A percentile compares a stretch with the other conserved stretches of the same genome.
Evolutionary conservation across 1,140 invertebrate species (phyloP).

Genomic region (Ephestia elutella): DNA sequence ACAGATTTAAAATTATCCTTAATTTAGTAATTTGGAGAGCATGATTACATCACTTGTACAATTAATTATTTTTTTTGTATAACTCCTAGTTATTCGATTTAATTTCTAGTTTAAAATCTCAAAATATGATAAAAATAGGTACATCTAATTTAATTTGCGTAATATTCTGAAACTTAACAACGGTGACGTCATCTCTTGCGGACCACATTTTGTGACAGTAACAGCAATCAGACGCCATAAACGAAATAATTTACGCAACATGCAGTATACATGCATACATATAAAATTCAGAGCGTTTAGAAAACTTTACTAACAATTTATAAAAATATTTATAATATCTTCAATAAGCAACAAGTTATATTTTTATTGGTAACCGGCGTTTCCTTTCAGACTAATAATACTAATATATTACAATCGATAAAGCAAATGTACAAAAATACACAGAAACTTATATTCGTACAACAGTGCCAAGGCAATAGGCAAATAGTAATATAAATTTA

Average conservation of each 20-base stretch:
- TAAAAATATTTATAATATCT: conserved; percentile 68
- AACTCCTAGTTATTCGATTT: conserved; percentile 34
- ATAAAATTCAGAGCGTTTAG: conserved; percentile 51
- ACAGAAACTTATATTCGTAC: conserved; percentile 57
- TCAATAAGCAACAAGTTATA: conserved; percentile 73
- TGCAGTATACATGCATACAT: conserved; percentile 31
- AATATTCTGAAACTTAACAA: conserved; percentile 69
- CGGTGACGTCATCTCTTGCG: conserved; percentile 17
- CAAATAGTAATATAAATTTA: not conserved
- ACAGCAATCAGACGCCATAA: conserved; percentile 23
- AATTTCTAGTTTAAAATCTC: conserved; percentile 52
- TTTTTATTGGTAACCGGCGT: conserved; percentile 73
- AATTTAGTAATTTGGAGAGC: conserved; percentile 43
- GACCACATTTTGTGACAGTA: conserved; percentile 23
- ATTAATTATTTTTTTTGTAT: conserved; percentile 7
- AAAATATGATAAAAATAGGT: conserved; percentile 40
- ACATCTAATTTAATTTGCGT: conserved; percentile 41
- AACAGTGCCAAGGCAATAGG: conserved; percentile 12
- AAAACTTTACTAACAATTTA: conserved; percentile 67
- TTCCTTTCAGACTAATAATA: conserved; percentile 72
- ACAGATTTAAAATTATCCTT: conserved; percentile 60
- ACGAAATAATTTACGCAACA: conserved; percentile 65
- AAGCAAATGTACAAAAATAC: conserved; percentile 66
- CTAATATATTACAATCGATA: conserved; percentile 65
- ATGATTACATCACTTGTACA: conserved; percentile 28